Conservation (phyloP, 2,888 invertebrate species). For the Phasia obesa region DNA sequence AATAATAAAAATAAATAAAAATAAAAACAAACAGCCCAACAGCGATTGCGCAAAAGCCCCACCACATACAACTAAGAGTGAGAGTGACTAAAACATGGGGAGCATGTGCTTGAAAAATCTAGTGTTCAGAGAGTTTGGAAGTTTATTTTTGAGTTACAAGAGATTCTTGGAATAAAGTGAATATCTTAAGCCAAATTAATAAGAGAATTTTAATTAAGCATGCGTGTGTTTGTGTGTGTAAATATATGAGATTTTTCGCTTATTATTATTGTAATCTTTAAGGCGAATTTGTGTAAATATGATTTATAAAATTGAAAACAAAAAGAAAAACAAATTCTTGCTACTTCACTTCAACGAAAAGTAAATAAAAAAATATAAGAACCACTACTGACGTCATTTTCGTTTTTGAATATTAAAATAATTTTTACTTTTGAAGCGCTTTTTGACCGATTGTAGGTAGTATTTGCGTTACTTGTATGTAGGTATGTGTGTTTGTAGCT, state of each 20-base stretch:
- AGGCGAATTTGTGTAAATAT: constrained; percentile 32
- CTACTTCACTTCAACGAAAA: constrained; percentile 18
- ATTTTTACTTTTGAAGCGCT: constrained; percentile 58
- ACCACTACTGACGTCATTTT: constrained; percentile 66
- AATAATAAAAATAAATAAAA: too few relatives aligned
- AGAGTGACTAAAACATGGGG: background rate
- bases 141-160: background rate
- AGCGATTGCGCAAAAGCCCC: constrained; percentile 62
- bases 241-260: background rate
- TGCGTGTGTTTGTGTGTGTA: background rate
- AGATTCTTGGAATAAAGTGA: too few relatives aligned
- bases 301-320: constrained; percentile 39
- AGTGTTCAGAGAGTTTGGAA: background rate
- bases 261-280: background rate
- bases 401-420: constrained; percentile 30
- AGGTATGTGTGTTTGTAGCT: constrained; percentile 15
- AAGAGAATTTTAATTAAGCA: constrained; percentile 2
- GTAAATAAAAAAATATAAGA: constrained; percentile 4
- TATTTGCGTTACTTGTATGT: constrained; percentile 65
- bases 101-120: background rate
- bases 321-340: constrained; percentile 24
- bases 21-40: background rate
- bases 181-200: too few relatives aligned
- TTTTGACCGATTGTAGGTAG: constrained; percentile 63
- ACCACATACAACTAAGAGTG: background rate